Evolutionary conservation across 2,797 vertebrate species (phyloP).

Genomic region (Vultur gryphus): DNA sequence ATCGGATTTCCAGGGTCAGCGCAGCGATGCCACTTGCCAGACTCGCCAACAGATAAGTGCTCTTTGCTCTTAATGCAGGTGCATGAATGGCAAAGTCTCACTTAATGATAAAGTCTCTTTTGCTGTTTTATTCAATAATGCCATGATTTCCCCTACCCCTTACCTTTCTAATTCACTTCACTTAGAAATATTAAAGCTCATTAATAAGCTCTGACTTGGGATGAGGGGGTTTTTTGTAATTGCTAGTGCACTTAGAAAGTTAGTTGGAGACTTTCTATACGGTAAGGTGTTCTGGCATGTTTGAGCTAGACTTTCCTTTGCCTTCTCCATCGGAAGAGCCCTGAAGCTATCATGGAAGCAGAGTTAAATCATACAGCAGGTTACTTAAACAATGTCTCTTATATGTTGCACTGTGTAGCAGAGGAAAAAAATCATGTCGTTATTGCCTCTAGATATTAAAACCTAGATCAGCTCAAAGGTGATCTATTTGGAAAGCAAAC

Average conservation of each 20-base stretch:
- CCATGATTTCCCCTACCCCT: background rate
- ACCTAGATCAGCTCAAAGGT: background rate
- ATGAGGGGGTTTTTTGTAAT: background rate
- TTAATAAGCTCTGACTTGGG: background rate
- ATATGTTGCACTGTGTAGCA: background rate
- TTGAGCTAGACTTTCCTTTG: background rate
- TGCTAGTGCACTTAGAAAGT: background rate
- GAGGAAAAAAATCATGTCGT: background rate
- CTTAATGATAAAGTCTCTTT: background rate
- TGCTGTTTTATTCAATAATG: background rate
- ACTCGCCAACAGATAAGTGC: background rate
- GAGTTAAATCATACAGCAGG: background rate
- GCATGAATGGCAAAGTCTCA: background rate
- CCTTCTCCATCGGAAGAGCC: background rate
- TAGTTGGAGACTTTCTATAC: background rate
- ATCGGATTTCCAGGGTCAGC: background rate
- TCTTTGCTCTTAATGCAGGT: background rate
- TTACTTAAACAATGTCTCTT: background rate
- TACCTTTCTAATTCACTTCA: background rate
- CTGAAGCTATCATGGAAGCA: background rate
- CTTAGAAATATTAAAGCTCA: background rate
- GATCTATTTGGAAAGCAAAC: background rate
- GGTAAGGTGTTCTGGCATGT: background rate
- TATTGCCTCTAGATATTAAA: constrained; percentile 14
- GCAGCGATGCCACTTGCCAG: background rate